Percentiles rank a stretch among this genome's conserved stretches.
Evolutionary conservation across 2,888 invertebrate genomes (phyloP).

Genomic region (Mycalesis mineus): DNA sequence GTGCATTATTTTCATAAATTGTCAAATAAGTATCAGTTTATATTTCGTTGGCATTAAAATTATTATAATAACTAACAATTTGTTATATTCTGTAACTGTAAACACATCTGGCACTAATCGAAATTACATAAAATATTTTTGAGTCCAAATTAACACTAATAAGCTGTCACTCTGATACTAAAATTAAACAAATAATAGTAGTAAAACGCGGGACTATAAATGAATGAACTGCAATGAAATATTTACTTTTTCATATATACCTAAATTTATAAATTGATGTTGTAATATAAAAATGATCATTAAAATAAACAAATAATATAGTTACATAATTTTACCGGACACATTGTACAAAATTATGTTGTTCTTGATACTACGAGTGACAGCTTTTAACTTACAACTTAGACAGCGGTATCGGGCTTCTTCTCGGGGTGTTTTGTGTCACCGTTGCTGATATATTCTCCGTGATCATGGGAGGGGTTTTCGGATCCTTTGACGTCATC

Average conservation of each 20-base stretch:
- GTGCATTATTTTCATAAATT: constrained; percentile 12
- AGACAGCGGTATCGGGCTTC: constrained; percentile 75
- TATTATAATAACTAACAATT: constrained; percentile 22
- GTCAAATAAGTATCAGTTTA: constrained; percentile 14
- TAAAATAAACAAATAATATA: background rate
- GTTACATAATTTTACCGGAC: background rate
- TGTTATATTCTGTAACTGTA: constrained; percentile 15
- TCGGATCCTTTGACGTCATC: constrained; percentile 79
- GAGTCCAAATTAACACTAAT: constrained; percentile 7
- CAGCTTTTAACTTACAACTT: constrained; percentile 39
- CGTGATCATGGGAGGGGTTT: constrained; percentile 79
- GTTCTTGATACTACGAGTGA: constrained; percentile 18
- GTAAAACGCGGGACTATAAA: background rate
- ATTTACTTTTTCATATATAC: too few relatives aligned
- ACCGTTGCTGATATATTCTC: constrained; percentile 79
- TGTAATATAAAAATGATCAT: too few relatives aligned
- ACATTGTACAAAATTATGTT: background rate
- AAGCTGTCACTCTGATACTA: constrained; percentile 16
- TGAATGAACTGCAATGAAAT: too few relatives aligned
- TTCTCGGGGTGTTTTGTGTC: constrained; percentile 70
- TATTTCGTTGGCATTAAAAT: constrained; percentile 23
- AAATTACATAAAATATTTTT: constrained; percentile 13
- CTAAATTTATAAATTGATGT: too few relatives aligned
- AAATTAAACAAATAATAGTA: background rate
- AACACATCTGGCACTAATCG: constrained; percentile 18